Evolutionary conservation across 2,113 vertebrate species (phyloP), one percentile per base, ranked within the genome.

Genomic region (Pseudopodoces humilis): DNA sequence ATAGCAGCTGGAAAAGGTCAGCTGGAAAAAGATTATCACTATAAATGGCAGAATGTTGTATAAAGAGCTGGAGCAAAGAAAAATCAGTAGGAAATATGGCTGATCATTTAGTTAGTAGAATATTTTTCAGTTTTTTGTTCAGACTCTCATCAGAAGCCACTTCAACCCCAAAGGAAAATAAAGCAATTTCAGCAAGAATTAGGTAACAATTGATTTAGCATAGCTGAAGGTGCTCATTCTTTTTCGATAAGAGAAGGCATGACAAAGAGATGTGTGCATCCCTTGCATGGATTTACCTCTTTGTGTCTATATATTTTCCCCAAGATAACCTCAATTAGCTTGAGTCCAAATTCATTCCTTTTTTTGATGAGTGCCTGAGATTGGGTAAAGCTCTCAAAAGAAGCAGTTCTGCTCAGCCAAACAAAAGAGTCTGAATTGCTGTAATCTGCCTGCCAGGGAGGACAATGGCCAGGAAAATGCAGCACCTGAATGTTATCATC

Each of bases 371-470:
- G 52, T 50, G 83, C 39, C 56, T 24, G 25, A 81, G 88, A 95
- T 71, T 93, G 80, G 68, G 68, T n/a, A 86, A 83, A 93, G 22
- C 83, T 83, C 35, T 96, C 72, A 96, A 95, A 41, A 78, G 94
- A 75, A 90, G 56, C 72, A 90, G 64, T 64, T 96, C 77, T 88
- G 68, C 88, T 96, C 91, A 67, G 69, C 95, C 92, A 91, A 92
- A 97, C 95, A 97, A 97, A 97, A 77, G 72, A 86, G 35, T 19
- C 72, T 94, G 96, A 95, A 94, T 94, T 83, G 83, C 94, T 91
- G 86, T 93, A 96, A 94, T 97, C 94, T 92, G 72, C 68, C 80
- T 80, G 82, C 68, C 68, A 70, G 64, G 27, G 10, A 88, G 60
- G 76, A 95, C 76, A 96, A 96, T 94, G 49, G 60, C 63, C 75